Evolutionary conservation across 2,888 invertebrate species (phyloP).

Genomic region (Terebella lapidaria): DNA sequence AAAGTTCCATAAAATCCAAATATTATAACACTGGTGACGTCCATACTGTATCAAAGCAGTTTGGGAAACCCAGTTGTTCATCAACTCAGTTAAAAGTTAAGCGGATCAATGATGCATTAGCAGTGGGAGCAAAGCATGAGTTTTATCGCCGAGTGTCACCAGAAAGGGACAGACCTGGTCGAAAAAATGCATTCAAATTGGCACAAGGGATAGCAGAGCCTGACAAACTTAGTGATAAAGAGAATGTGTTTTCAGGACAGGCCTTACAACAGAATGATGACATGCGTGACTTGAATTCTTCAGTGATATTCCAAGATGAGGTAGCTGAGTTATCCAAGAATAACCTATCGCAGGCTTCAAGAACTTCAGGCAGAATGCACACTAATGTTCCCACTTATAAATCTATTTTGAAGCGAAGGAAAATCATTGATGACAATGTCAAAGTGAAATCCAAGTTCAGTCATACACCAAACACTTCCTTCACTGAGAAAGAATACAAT

Average conservation of each 20-base stretch:
- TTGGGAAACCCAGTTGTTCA: neutral
- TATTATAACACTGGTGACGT: too few species aligned
- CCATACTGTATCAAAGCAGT: neutral
- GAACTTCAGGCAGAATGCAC: neutral
- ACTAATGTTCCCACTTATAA: slow-evolving; percentile 2
- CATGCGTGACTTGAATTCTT: neutral
- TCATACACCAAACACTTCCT: slow-evolving; percentile 4
- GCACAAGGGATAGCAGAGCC: too few species aligned
- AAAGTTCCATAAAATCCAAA: neutral
- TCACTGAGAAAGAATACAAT: neutral
- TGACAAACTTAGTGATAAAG: too few species aligned
- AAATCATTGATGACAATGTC: slow-evolving; percentile 22
- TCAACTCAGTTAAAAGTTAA: neutral
- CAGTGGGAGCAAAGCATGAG: neutral
- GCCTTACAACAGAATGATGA: too few species aligned
- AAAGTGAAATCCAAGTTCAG: slow-evolving; percentile 12
- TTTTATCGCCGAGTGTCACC: neutral
- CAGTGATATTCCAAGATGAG: neutral
- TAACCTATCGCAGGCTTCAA: too few species aligned
- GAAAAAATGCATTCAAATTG: neutral
- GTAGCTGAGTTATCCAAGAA: too few species aligned
- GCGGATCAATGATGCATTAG: too few species aligned
- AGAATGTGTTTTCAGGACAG: too few species aligned
- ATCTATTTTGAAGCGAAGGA: slow-evolving; percentile 21
- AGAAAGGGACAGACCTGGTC: neutral